These are phyloP conservation scores for Lepidurus couesii DNA, from an alignment of 1,140 invertebrate genomes.

Conservation along the genomic window DNA sequence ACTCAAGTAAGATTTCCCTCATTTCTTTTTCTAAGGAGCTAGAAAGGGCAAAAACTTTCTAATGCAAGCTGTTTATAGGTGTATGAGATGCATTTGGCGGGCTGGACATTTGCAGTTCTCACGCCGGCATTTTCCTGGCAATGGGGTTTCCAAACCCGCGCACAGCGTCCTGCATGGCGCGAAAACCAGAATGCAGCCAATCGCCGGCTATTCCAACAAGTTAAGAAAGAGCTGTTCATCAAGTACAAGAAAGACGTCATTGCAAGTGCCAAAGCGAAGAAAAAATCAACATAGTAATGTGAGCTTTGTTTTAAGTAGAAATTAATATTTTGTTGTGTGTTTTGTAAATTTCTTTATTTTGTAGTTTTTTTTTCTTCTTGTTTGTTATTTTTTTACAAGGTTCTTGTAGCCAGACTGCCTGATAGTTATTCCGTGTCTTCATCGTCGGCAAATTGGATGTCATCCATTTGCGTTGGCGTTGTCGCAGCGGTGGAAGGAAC, in stretches of 20 bases:
- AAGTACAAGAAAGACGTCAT: conserved; percentile 59
- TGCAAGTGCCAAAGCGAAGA: not conserved
- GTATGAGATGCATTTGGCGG: conserved; percentile 87
- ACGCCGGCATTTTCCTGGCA: conserved; percentile 86
- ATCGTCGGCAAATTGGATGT: conserved; percentile 15
- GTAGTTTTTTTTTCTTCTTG: not conserved
- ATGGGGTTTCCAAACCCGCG: conserved; percentile 69
- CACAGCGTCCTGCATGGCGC: conserved; percentile 69
- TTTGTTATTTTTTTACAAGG: conserved; percentile 1
- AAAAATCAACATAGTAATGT: not conserved
- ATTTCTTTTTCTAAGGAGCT: not conserved
- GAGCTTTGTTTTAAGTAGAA: not conserved
- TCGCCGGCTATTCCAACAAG: conserved; percentile 70
- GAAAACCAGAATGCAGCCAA: conserved; percentile 79
- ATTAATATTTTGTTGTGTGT: not conserved
- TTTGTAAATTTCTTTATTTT: not conserved
- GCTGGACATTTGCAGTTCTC: conserved; percentile 81
- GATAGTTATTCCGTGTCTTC: not conserved
- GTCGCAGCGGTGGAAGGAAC: conserved; percentile 2
- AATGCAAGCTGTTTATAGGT: conserved; percentile 56
- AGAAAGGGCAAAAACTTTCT: conserved; percentile 31
- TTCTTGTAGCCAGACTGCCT: not conserved
- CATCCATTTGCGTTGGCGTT: conserved; percentile 13
- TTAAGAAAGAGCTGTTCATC: conserved; percentile 75
- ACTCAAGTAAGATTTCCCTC: conserved; percentile 63